Evolutionary conservation across 2,797 vertebrate species (phyloP).

Genomic region (Melanogrammus aeglefinus): DNA sequence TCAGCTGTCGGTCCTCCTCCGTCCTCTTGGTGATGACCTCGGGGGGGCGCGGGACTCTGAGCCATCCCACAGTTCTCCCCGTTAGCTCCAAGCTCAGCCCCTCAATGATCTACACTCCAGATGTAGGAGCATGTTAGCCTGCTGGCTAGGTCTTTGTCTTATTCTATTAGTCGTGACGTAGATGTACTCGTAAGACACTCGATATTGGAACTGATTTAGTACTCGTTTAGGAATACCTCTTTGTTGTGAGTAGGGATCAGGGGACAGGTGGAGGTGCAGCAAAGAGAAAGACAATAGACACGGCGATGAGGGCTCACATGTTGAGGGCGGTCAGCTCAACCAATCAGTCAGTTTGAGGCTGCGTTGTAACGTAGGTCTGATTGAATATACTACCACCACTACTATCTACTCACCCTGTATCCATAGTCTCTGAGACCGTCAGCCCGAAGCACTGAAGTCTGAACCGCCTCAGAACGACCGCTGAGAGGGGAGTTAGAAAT

Average conservation of each 20-base stretch:
- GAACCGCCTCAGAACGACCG: not conserved
- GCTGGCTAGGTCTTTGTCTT: constrained; percentile 29
- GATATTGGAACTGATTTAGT: not conserved
- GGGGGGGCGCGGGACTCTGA: not conserved
- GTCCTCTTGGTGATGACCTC: not conserved
- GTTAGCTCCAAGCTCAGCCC: not conserved
- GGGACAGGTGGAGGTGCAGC: constrained; percentile 17
- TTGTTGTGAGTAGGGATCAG: not conserved
- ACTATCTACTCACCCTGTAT: not conserved
- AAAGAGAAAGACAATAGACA: not conserved
- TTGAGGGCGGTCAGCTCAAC: not conserved
- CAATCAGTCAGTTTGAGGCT: not conserved
- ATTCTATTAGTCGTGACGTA: constrained; percentile 29
- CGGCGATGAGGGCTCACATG: not conserved
- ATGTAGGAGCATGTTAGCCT: constrained; percentile 40
- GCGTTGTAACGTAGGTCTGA: not conserved
- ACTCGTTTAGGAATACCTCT: not conserved
- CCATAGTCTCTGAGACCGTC: not conserved
- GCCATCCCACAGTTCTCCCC: not conserved
- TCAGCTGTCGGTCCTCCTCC: not conserved
- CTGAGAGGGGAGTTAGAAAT: not conserved
- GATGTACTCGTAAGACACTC: not conserved
- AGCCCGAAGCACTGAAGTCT: not conserved
- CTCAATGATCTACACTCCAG: constrained; percentile 28
- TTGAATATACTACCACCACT: not conserved